Evolutionary conservation across 1,140 invertebrate species (phyloP).

Genomic region (Atta cephalotes): DNA sequence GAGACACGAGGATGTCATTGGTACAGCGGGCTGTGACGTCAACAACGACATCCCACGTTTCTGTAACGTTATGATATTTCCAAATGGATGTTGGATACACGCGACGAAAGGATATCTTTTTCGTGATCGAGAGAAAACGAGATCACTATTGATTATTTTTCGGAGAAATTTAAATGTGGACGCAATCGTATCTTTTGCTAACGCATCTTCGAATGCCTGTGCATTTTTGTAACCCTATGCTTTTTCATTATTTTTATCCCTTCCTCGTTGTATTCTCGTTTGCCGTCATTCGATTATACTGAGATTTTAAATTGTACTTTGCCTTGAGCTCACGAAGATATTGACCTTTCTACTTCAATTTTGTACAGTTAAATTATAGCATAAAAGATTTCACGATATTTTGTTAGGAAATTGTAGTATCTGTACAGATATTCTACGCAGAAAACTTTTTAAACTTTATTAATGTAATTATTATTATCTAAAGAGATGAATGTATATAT

Average conservation of each 20-base stretch:
- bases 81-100: neutral
- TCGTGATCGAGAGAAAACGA: neutral
- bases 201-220: neutral
- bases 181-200: slow-evolving; percentile 4
- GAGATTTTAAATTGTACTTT: slow-evolving; percentile 32
- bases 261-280: neutral
- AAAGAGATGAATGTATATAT: neutral
- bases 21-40: slow-evolving; percentile 41
- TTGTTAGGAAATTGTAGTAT: neutral
- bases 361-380: neutral
- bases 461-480: neutral
- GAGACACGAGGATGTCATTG: slow-evolving; percentile 62
- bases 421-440: too few species aligned
- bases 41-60: slow-evolving; percentile 57
- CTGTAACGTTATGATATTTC: slow-evolving; percentile 31
- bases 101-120: neutral
- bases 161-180: neutral
- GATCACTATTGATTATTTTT: neutral
- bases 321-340: neutral
- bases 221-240: neutral
- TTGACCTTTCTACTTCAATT: neutral
- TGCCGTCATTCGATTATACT: neutral
- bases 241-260: slow-evolving; percentile 16
- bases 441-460: neutral
- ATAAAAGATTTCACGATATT: neutral